A percentile compares a stretch with the other conserved stretches of the same genome.
These are phyloP conservation scores for Zeus faber DNA, from an alignment of 2,113 vertebrate species.

Conservation along the genomic window DNA sequence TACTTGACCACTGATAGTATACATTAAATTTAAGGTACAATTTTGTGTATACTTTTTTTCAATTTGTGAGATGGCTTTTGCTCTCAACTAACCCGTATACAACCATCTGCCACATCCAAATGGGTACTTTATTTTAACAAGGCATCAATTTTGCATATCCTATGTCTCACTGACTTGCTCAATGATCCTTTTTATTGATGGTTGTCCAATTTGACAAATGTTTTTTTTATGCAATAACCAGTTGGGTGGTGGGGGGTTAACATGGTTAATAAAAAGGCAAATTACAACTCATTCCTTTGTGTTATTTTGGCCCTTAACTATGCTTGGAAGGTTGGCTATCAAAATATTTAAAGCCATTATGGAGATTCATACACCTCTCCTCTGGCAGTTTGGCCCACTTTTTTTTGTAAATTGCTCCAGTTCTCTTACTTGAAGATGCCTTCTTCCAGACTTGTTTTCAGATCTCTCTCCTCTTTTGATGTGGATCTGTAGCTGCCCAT, in stretches of 20 bases:
- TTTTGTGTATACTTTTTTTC: constrained; percentile 6
- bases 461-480: too few relatives aligned
- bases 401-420: too few relatives aligned
- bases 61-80: constrained; percentile 7
- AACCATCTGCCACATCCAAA: too few relatives aligned
- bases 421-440: too few relatives aligned
- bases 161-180: constrained; percentile 11
- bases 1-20: constrained; percentile 28
- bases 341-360: too few relatives aligned
- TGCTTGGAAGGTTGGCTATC: not conserved
- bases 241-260: constrained; percentile 38
- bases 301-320: not conserved
- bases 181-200: constrained; percentile 6
- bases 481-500: too few relatives aligned
- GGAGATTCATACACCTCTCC: too few relatives aligned
- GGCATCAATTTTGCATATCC: not conserved
- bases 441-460: too few relatives aligned
- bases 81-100: not conserved
- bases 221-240: constrained; percentile 24
- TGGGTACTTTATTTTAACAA: not conserved
- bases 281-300: constrained; percentile 14
- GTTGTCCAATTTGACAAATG: constrained; percentile 34
- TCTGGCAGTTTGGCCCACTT: too few relatives aligned
- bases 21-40: constrained; percentile 22
- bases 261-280: constrained; percentile 54